Evolutionary conservation across 2,113 vertebrate genomes (phyloP).

Genomic region (Chloropsis hardwickii): DNA sequence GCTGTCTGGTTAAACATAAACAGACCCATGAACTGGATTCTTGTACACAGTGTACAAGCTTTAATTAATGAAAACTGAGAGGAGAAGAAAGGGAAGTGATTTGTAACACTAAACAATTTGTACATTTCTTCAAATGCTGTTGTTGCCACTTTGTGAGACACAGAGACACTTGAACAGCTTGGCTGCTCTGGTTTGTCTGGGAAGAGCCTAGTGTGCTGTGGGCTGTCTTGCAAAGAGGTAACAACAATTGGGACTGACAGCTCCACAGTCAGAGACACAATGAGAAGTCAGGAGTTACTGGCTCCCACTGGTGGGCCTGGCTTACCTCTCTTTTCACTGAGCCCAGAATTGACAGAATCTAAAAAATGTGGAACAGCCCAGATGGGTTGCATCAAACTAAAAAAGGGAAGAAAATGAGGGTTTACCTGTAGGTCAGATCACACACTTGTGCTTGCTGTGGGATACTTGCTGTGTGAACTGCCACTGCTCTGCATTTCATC

Average conservation of each 20-base stretch:
- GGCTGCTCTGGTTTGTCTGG: background rate
- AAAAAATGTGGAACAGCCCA: background rate
- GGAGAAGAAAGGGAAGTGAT: background rate
- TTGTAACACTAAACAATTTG: background rate
- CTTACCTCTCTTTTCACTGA: background rate
- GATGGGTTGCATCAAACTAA: background rate
- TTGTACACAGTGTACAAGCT: rapidly evolving
- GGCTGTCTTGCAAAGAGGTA: background rate
- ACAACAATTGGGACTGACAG: background rate
- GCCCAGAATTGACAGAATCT: background rate
- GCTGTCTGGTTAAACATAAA: background rate
- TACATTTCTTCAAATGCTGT: background rate
- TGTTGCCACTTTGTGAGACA: background rate
- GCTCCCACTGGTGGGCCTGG: background rate
- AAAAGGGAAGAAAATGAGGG: background rate
- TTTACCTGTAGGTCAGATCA: background rate
- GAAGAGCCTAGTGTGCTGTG: background rate
- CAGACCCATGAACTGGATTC: background rate
- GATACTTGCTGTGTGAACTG: background rate
- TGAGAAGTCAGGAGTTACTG: background rate
- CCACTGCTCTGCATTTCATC: background rate
- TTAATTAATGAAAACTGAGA: background rate
- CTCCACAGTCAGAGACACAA: background rate
- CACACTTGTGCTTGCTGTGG: background rate
- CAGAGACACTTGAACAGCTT: background rate